Conservation (phyloP, 2,888 invertebrate species). For the Morpho deidamia region DNA sequence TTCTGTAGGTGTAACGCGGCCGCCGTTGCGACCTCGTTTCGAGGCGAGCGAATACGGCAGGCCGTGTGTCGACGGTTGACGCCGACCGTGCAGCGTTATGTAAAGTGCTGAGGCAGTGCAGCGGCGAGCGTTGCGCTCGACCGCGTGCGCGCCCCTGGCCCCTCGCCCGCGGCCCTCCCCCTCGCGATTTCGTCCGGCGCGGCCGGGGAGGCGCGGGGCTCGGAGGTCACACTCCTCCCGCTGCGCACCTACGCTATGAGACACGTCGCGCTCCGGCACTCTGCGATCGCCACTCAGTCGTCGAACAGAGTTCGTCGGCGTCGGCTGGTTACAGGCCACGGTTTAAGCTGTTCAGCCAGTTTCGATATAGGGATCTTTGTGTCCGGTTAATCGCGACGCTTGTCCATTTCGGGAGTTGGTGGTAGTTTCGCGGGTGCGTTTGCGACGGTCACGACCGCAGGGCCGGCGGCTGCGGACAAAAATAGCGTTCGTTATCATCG, state of each 20-base stretch:
- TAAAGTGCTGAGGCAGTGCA: conserved; percentile 67
- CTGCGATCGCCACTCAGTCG: conserved; percentile 51
- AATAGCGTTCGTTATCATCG: conserved; percentile 74
- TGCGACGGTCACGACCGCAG: conserved; percentile 60
- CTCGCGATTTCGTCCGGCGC: conserved; percentile 56
- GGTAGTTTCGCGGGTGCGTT: conserved; percentile 55
- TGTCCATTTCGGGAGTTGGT: conserved; percentile 52
- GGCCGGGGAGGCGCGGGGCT: conserved; percentile 52
- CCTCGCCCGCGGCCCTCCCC: conserved; percentile 30
- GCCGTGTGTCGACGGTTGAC: conserved; percentile 31
- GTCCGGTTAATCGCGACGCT: conserved; percentile 27
- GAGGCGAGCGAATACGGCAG: conserved; percentile 36
- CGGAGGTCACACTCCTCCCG: conserved; percentile 68
- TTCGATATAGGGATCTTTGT: conserved; percentile 20
- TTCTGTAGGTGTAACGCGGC: conserved; percentile 59
- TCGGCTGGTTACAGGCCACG: conserved; percentile 43
- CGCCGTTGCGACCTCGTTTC: conserved; percentile 63
- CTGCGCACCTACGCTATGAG: conserved; percentile 52
- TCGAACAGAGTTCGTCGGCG: conserved; percentile 70
- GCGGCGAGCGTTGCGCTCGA: conserved; percentile 66
- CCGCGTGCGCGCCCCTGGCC: conserved; percentile 59
- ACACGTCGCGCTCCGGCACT: conserved; percentile 33
- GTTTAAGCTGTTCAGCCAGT: conserved; percentile 27
- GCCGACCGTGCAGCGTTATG: conserved; percentile 59
- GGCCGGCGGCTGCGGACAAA: conserved; percentile 54